These are phyloP conservation scores for Stichodactyla mertensii DNA, from an alignment of 64 coral and sea anemone genomes.

Conservation along the genomic window DNA sequence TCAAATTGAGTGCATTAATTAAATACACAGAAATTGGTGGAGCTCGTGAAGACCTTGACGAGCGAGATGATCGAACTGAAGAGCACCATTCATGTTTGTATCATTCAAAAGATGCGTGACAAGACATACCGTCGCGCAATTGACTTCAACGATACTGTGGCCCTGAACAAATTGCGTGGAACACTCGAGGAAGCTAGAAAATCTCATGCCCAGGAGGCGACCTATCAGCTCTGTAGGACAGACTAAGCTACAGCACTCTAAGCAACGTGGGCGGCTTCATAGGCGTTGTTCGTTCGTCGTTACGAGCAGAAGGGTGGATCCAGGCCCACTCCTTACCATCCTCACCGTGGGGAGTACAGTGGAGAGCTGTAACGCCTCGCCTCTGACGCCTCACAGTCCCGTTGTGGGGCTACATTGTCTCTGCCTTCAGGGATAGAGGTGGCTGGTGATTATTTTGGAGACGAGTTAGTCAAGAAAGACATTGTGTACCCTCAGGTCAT, in stretches of 20 bases:
- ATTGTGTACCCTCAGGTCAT: neutral
- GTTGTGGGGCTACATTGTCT: no score
- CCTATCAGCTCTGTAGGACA: neutral
- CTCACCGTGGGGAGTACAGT: neutral
- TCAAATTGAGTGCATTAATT: no score
- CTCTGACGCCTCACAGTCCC: no score
- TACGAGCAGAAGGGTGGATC: no score
- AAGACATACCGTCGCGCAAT: neutral
- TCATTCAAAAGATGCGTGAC: neutral
- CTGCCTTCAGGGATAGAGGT: no score
- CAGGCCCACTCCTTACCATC: neutral
- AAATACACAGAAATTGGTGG: constrained; percentile 25
- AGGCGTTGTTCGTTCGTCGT: neutral
- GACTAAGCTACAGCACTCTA: neutral
- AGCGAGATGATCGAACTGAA: neutral
- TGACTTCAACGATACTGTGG: neutral
- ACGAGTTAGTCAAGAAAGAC: no score
- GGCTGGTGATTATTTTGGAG: no score
- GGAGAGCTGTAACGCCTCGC: neutral
- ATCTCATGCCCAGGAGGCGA: neutral
- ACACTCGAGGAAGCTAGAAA: neutral
- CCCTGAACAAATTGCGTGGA: neutral
- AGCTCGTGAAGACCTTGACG: neutral
- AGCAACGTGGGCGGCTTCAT: neutral
- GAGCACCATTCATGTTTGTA: neutral